These are phyloP conservation scores for Drosophila meridiana DNA, from an alignment of 2,888 invertebrate genomes.

Conservation along the genomic window DNA sequence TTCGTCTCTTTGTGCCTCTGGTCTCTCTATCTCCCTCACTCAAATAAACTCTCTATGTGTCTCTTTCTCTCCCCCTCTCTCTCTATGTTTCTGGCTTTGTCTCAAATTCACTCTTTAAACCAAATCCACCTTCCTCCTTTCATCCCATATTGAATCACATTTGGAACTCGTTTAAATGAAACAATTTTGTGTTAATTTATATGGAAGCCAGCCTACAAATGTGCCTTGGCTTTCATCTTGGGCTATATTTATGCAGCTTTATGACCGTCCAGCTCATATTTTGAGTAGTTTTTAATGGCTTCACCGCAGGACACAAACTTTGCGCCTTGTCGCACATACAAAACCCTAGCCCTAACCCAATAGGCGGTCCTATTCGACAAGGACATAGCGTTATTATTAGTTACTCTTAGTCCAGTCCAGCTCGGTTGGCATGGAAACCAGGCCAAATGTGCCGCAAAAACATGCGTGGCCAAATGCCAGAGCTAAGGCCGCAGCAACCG, in stretches of 20 bases:
- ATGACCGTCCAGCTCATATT: constrained; percentile 66
- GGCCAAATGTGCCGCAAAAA: constrained; percentile 36
- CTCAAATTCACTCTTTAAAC: too few species aligned
- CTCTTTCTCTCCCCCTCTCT: background rate
- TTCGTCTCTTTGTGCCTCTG: background rate
- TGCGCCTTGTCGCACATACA: constrained; percentile 39
- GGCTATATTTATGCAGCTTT: constrained; percentile 39
- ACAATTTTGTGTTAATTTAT: constrained; percentile 7
- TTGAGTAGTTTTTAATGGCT: constrained; percentile 78
- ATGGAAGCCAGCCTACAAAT: background rate
- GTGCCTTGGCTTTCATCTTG: constrained; percentile 6
- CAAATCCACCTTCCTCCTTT: background rate
- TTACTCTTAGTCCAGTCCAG: constrained; percentile 30
- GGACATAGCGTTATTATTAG: constrained; percentile 33
- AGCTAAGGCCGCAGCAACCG: constrained; percentile 17
- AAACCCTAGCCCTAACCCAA: constrained; percentile 15
- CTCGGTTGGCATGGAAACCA: constrained; percentile 10
- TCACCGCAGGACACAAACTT: constrained; percentile 49
- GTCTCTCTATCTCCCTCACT: background rate
- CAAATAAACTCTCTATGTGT: background rate
- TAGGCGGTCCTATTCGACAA: constrained; percentile 44
- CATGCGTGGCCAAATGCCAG: constrained; percentile 33
- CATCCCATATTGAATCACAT: background rate
- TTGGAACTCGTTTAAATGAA: background rate
- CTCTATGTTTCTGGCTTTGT: background rate